Evolutionary conservation across 1,140 invertebrate species (phyloP), one percentile per base, ranked within the genome.

Genomic region (Drosophila lowei): DNA sequence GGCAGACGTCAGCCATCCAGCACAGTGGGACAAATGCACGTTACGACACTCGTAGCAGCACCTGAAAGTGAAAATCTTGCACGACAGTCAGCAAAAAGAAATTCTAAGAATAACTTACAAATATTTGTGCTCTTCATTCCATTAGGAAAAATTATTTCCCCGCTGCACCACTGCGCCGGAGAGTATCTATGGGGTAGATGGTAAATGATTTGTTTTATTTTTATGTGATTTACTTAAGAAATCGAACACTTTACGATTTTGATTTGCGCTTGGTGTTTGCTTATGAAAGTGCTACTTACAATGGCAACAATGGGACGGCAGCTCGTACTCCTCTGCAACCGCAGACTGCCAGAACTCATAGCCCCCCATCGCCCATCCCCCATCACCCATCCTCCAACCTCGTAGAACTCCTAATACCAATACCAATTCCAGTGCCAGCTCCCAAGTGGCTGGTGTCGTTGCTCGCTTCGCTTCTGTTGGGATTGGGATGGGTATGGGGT

Each of bases 401-500:
- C 43, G 30, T 58, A 21, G 53, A 54, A 58, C 42, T 58, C 43
- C 57, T 55, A 57, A 63, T 55, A 48, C 53, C 78, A 53, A 57
- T 57, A 70, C 50, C 62, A 71, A 47, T 64, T 49, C 47, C 63
- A 76, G 43, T 28, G 38, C 46, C 25, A 59, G 38, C 21, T 84
- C 80, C 77, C 80, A 77, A 73, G 76, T 77, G 80, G 76, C 56
- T 79, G 60, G 72, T 55, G 58, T 65, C 73, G 73, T 64, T 70
- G 73, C 63, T 72, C 59, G 77, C 62, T 64, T 74, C 56, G 64
- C 65, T 68, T 63, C 52, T 42, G 63, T 67, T 68, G 56, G 63
- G 63, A 23, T 50, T 64, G 44, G 58, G 58, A 30, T 49, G 48
- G 44, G 58, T 44, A 30, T 49, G 48, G 42, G 30, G 42, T 49